Evolutionary conservation across 2,888 invertebrate genomes (phyloP).

Genomic region (Plutella xylostella): DNA sequence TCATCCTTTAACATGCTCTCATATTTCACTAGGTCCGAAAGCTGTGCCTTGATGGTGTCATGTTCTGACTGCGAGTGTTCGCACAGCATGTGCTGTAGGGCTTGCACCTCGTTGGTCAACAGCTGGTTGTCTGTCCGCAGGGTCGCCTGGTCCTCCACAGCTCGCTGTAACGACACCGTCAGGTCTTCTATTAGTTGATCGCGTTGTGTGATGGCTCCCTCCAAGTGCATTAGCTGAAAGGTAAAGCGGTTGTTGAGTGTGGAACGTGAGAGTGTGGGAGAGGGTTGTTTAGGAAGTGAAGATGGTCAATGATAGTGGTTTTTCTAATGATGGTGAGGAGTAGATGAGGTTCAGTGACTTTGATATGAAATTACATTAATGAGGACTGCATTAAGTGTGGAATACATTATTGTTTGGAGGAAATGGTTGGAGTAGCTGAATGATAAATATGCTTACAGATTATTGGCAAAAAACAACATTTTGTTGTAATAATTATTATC

Average conservation of each 20-base stretch:
- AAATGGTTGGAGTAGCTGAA: no score
- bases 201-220: slow-evolving; percentile 75
- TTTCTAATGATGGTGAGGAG: no score
- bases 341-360: no score
- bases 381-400: no score
- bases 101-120: slow-evolving; percentile 69
- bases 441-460: no score
- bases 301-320: no score
- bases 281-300: no score
- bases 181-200: slow-evolving; percentile 80
- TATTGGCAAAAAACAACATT: no score
- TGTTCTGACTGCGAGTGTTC: slow-evolving; percentile 43
- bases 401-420: no score
- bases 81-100: slow-evolving; percentile 47
- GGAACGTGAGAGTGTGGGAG: no score
- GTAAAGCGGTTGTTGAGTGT: background rate
- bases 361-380: no score
- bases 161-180: slow-evolving; percentile 76
- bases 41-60: slow-evolving; percentile 50
- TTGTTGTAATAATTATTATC: no score
- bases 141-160: slow-evolving; percentile 71
- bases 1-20: slow-evolving; percentile 55
- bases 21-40: slow-evolving; percentile 59
- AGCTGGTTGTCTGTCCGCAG: slow-evolving; percentile 72
- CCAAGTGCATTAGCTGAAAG: slow-evolving; percentile 79